Conservation (phyloP, 1,140 invertebrate species). For the Drosophila tani region DNA sequence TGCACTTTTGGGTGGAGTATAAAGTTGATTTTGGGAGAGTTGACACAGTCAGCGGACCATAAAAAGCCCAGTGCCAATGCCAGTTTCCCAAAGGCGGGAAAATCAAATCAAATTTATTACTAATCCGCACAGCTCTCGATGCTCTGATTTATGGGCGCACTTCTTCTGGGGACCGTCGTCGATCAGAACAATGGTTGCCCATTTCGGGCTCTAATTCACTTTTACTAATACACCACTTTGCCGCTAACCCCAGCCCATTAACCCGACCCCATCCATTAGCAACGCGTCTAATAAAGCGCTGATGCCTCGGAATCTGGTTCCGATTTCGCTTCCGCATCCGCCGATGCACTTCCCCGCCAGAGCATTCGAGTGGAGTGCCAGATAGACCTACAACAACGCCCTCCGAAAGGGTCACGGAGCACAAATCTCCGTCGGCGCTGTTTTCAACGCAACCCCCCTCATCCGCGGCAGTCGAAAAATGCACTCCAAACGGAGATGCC, state of each 20-base stretch:
- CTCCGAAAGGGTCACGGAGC: conserved; percentile 31
- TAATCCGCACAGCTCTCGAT: conserved; percentile 33
- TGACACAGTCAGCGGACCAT: conserved; percentile 19
- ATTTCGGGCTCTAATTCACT: conserved; percentile 45
- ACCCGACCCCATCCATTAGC: conserved; percentile 61
- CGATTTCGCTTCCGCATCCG: conserved; percentile 1
- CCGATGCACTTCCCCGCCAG: conserved; percentile 28
- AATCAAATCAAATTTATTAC: conserved; percentile 53
- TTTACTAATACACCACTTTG: conserved; percentile 51
- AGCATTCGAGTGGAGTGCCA: conserved; percentile 15
- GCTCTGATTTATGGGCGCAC: conserved; percentile 23
- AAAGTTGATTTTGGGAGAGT: conserved; percentile 10
- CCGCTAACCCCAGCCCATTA: conserved; percentile 51
- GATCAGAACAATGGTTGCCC: conserved; percentile 43
- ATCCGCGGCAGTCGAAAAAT: conserved; percentile 22
- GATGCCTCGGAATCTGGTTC: conserved; percentile 23
- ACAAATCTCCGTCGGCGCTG: conserved; percentile 33
- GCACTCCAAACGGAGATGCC: conserved; percentile 28
- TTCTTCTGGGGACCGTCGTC: conserved; percentile 14
- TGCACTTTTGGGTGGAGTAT: conserved; percentile 22
- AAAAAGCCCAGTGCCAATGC: conserved; percentile 1
- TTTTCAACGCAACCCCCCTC: background rate
- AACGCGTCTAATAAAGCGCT: conserved; percentile 51
- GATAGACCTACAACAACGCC: conserved; percentile 33
- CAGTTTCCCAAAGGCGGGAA: background rate